phyloP scores from a whole-genome alignment of 2,797 vertebrate species.

The Sebastolobus alascanus region DNA sequence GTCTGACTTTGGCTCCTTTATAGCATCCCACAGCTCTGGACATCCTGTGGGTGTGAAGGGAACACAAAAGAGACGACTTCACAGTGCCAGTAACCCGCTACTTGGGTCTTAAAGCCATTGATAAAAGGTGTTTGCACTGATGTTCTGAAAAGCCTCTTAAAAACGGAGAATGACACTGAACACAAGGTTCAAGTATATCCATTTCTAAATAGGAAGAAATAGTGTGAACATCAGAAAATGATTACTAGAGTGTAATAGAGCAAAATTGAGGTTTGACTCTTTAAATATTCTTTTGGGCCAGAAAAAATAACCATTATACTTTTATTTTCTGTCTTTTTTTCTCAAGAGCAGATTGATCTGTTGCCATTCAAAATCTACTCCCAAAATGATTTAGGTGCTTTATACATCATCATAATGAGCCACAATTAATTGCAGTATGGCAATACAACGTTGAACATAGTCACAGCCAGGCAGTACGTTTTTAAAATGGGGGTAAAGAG shows the following conservation, averaged over 20 bases:
- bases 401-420: conserved; percentile 61
- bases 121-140: conserved; percentile 56
- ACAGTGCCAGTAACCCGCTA: conserved; percentile 56
- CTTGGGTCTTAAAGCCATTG: conserved; percentile 53
- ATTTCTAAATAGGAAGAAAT: conserved; percentile 11
- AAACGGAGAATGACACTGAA: conserved; percentile 3
- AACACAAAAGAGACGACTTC: conserved; percentile 68
- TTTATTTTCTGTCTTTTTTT: conserved; percentile 20
- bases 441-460: conserved; percentile 35
- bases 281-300: conserved; percentile 31
- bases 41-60: conserved; percentile 75
- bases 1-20: conserved; percentile 81
- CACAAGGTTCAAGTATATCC: conserved; percentile 19
- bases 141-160: conserved; percentile 35
- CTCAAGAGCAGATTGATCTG: neutral
- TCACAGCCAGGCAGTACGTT: conserved; percentile 51
- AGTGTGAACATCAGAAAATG: conserved; percentile 16
- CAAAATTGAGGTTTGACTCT: conserved; percentile 20
- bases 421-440: conserved; percentile 49
- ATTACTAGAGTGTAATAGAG: conserved; percentile 23
- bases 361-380: conserved; percentile 48
- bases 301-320: conserved; percentile 45
- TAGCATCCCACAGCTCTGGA: conserved; percentile 63
- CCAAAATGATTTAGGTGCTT: conserved; percentile 58
- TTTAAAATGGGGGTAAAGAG: conserved; percentile 43